Conservation (phyloP, 2,888 invertebrate genomes). For the Meghimatium bilineatum region DNA sequence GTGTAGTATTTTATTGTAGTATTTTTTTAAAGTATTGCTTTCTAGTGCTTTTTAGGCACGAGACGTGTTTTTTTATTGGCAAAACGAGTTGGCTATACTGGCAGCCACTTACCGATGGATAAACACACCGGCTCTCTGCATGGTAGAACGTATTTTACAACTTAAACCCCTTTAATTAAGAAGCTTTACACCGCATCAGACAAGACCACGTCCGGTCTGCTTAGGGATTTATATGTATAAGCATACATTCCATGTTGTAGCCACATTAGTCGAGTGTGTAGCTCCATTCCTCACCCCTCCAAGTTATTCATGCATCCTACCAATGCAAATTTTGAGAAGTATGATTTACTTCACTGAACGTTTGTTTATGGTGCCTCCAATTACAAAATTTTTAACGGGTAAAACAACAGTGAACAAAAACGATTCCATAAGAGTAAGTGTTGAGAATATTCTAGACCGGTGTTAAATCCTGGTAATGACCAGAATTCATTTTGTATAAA, state of each 20-base stretch:
- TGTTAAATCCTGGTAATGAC: neutral
- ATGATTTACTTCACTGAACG: neutral
- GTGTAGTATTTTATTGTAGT: too few relatives aligned
- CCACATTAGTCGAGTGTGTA: neutral
- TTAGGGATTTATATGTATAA: neutral
- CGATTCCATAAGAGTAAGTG: neutral
- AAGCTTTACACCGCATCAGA: neutral
- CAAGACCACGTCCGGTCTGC: neutral
- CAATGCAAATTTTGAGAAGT: neutral
- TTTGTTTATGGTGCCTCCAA: neutral
- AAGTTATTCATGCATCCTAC: neutral
- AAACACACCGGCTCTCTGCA: neutral
- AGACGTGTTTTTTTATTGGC: too few relatives aligned
- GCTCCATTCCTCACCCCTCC: neutral
- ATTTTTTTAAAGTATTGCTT: too few relatives aligned
- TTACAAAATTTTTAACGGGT: neutral
- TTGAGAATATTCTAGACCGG: neutral
- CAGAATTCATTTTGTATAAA: neutral
- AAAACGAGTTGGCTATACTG: too few relatives aligned
- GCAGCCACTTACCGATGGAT: neutral
- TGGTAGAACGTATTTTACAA: neutral
- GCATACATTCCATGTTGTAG: neutral
- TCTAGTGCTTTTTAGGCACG: too few relatives aligned
- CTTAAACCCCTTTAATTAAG: neutral
- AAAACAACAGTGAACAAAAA: neutral